These are phyloP conservation scores for Bemisia tabaci DNA, from an alignment of 1,140 invertebrate genomes.

Conservation along the genomic window DNA sequence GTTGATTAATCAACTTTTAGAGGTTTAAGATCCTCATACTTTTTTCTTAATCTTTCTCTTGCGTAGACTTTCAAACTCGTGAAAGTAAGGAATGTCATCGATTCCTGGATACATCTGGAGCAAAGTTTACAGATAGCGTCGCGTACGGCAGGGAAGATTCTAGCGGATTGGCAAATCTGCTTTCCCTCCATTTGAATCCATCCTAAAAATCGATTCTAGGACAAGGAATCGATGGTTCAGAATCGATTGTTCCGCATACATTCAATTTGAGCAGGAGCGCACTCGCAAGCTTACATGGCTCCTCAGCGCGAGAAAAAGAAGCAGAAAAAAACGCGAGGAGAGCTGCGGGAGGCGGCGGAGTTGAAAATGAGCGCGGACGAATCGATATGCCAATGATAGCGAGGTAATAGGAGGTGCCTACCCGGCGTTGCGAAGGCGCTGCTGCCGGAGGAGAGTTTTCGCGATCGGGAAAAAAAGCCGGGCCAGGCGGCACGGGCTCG, in stretches of 20 bases:
- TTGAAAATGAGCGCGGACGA: background rate
- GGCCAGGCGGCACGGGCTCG: too few species aligned
- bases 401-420: background rate
- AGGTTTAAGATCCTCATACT: too few species aligned
- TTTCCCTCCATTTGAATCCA: background rate
- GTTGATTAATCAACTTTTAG: too few species aligned
- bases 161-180: background rate
- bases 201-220: background rate
- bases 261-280: background rate
- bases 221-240: too few species aligned
- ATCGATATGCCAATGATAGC: too few species aligned
- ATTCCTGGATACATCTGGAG: too few species aligned
- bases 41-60: too few species aligned
- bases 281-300: background rate
- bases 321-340: background rate
- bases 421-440: constrained; percentile 6
- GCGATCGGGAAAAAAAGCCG: too few species aligned
- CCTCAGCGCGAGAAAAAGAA: background rate
- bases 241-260: too few species aligned
- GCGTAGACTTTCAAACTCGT: too few species aligned
- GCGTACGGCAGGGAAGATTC: constrained; percentile 6
- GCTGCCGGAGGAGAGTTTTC: constrained; percentile 3
- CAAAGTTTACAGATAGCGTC: too few species aligned
- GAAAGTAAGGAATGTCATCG: too few species aligned
- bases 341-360: background rate